Evolutionary conservation across 2,797 vertebrate genomes (phyloP), one percentile per base, ranked within the genome.

Genomic region (Semaprochilodus insignis): DNA sequence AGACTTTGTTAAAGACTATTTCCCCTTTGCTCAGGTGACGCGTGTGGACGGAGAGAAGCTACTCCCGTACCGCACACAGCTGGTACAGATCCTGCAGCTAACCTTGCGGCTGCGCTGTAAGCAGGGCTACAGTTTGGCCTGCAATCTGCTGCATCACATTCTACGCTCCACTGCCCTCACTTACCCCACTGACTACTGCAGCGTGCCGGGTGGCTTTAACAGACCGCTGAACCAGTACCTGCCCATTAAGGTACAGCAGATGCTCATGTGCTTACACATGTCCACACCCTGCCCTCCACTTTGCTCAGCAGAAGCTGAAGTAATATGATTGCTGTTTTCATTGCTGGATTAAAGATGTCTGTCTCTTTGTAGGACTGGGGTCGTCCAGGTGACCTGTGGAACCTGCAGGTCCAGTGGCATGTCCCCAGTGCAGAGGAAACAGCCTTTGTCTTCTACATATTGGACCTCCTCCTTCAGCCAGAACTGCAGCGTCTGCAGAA

Each of bases 131-230:
- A 96, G 95, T 74, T 94, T 99, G 86, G 96, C 97, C 91, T 97
- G 97, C 93, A 96, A 95, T 92, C 95, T 99, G 88, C 92, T 99
- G 88, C 97, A 99, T 88, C 97, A 99, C 90, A 95, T 97, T 80
- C 95, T 99, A 85, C 96, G 97, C 77, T 99, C 97, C 77, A 95
- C 97, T 83, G 97, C 97, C 40, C 96, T 99, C 87, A 97, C 97
- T 89, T 99, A 99, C 91, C 97, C 98, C 90, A 98, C 96, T 31
- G 98, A 99, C 89, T 98, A 99, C 95, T 96, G 96, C 96, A 99
- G 97, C 92, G 95, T 98, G 85, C 94, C 98, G n/a, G 96, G 97
- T 69, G 96, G 96, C 89, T 98, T 98, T 85, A 90, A 96, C 85
- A 94, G 92, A 83, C 94, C 93, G 82, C 94, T 95, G 84, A 93